Conservation (phyloP, 2,888 invertebrate genomes). For the Xestia xanthographa region DNA sequence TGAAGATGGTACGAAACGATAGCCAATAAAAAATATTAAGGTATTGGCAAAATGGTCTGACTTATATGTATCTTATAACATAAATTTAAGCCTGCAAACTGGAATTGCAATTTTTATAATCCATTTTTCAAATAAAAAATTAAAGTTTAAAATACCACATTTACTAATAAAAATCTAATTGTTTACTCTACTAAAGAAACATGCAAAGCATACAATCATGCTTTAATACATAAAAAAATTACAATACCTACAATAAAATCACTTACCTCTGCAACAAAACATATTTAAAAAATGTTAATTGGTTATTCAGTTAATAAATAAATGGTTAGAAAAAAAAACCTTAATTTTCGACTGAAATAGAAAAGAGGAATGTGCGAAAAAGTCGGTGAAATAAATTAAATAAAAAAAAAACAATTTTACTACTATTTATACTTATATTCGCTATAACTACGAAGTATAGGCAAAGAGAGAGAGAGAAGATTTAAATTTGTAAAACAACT, state of each 20-base stretch:
- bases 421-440: constrained; percentile 15
- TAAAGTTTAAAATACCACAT: background rate
- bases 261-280: constrained; percentile 48
- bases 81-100: background rate
- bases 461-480: constrained; percentile 11
- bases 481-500: background rate
- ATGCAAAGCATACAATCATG: constrained; percentile 53
- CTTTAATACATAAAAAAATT: constrained; percentile 11
- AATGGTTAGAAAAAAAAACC: constrained; percentile 37
- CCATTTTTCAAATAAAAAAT: background rate
- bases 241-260: background rate
- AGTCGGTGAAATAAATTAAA: constrained; percentile 66
- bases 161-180: background rate
- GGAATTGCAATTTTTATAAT: background rate
- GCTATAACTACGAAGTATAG: constrained; percentile 20
- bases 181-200: constrained; percentile 14
- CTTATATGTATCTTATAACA: background rate
- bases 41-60: background rate
- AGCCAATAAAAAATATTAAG: background rate
- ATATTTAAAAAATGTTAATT: constrained; percentile 16
- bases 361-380: constrained; percentile 89
- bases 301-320: constrained; percentile 21
- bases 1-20: background rate
- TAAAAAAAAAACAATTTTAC: constrained; percentile 2
- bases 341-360: constrained; percentile 31